A percentile compares a stretch with the other conserved stretches of the same genome.
phyloP scores from a whole-genome alignment of 2,888 invertebrate genomes.

The Panzeria rudis region DNA sequence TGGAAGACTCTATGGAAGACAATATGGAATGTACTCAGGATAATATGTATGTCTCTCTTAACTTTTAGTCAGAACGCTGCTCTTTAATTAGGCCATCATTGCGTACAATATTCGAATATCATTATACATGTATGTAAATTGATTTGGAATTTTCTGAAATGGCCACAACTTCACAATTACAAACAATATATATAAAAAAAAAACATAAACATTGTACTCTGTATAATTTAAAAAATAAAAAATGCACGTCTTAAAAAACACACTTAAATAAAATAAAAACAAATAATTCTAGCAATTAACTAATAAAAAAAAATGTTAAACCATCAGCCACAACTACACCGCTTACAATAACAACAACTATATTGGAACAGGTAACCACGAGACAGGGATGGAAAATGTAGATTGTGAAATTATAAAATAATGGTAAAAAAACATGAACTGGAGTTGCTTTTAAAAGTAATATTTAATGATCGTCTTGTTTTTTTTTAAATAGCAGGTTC shows the following conservation, averaged over 20 bases:
- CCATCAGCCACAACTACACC: background rate
- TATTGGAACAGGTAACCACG: background rate
- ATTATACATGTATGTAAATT: background rate
- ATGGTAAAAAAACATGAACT: too few species aligned
- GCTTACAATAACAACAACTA: slow-evolving; percentile 4
- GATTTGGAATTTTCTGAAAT: background rate
- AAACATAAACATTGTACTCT: background rate
- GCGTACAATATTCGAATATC: background rate
- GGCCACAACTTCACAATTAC: background rate
- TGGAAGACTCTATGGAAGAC: too few species aligned
- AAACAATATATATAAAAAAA: background rate
- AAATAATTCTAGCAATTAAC: slow-evolving; percentile 41
- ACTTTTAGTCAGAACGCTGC: background rate
- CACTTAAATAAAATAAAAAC: slow-evolving; percentile 24
- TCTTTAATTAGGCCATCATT: background rate
- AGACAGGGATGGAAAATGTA: slow-evolving; percentile 4
- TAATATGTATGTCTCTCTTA: too few species aligned
- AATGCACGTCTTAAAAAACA: background rate
- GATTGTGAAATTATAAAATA: background rate
- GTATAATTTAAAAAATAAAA: slow-evolving; percentile 7
- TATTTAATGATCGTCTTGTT: too few species aligned
- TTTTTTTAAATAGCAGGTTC: too few species aligned
- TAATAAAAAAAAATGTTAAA: slow-evolving; percentile 25
- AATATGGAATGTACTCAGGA: too few species aligned
- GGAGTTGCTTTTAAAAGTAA: too few species aligned